A percentile compares a stretch with the other conserved stretches of the same genome.
Evolutionary conservation across 2,113 vertebrate species (phyloP).

Genomic region (Mustelus asterias): DNA sequence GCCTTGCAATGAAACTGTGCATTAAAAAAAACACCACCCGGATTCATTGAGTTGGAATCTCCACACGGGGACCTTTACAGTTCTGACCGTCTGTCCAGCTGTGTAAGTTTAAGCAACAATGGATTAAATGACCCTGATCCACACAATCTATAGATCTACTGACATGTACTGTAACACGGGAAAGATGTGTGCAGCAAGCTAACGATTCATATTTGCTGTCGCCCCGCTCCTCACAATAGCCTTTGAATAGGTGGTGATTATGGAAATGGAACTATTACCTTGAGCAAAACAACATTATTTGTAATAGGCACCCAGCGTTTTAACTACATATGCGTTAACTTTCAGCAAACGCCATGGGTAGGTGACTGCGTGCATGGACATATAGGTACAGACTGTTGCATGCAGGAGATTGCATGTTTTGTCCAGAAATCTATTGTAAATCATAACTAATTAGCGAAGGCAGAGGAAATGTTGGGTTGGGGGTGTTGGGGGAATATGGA

Average conservation of each 20-base stretch:
- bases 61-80: background rate
- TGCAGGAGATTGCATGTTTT: background rate
- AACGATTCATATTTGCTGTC: background rate
- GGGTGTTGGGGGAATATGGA: background rate
- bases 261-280: background rate
- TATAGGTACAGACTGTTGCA: background rate
- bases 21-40: background rate
- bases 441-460: background rate
- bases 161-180: background rate
- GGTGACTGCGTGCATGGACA: background rate
- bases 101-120: background rate
- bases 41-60: background rate
- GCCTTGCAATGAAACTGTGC: background rate
- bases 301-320: too few relatives aligned
- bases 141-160: background rate
- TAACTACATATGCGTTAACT: background rate
- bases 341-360: background rate
- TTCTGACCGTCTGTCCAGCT: background rate
- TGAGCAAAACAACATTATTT: background rate
- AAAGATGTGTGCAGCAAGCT: background rate
- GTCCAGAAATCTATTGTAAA: background rate
- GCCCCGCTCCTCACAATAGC: background rate
- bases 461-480: too few relatives aligned
- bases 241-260: background rate
- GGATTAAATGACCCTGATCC: background rate